Evolutionary conservation across 2,113 vertebrate genomes (phyloP).

Genomic region (Urocynchramus pylzowi): DNA sequence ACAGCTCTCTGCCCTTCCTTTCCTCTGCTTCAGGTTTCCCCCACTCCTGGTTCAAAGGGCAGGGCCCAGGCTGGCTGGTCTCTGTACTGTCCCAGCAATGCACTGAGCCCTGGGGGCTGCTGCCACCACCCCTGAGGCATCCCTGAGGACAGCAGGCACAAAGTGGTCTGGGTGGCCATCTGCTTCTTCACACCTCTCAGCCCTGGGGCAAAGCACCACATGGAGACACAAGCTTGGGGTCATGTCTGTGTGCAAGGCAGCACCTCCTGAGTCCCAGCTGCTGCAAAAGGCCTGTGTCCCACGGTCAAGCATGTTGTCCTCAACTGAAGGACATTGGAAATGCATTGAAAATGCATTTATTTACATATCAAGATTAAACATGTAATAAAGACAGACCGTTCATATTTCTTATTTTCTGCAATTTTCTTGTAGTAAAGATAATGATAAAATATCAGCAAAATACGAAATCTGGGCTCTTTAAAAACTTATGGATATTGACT

Average conservation of each 20-base stretch:
- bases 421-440: background rate
- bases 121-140: background rate
- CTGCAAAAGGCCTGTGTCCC: background rate
- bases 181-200: background rate
- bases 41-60: background rate
- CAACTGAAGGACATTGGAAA: background rate
- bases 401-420: background rate
- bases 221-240: background rate
- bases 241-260: background rate
- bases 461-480: background rate
- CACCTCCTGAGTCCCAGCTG: background rate
- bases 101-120: background rate
- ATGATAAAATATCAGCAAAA: background rate
- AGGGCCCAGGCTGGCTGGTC: rapidly evolving
- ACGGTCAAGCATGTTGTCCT: rapidly evolving
- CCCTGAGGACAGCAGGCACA: background rate
- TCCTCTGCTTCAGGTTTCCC: background rate
- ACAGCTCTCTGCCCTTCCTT: background rate
- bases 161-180: background rate
- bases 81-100: rapidly evolving
- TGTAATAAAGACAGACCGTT: background rate
- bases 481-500: background rate
- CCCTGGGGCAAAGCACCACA: background rate
- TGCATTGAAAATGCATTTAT: background rate
- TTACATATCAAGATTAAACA: background rate